phyloP scores from a whole-genome alignment of 1,140 invertebrate genomes.

The Doryteuthis pealeii region DNA sequence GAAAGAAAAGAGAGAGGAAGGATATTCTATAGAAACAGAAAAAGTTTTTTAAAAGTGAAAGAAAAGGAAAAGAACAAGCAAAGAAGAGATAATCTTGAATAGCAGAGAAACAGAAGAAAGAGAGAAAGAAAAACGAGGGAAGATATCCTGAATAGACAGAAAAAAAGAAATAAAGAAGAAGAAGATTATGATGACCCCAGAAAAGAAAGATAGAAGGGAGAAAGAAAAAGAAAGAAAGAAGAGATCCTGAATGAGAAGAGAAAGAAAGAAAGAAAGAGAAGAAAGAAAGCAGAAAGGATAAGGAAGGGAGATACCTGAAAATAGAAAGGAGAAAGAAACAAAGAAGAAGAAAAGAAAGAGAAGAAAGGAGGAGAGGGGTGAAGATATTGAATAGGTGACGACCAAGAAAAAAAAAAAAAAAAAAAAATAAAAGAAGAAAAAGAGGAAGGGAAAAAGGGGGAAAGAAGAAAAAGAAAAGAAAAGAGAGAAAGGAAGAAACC shows the following conservation, averaged over 20 bases:
- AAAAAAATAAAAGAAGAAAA: too few relatives aligned
- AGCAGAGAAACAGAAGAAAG: background rate
- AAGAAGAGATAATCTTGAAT: background rate
- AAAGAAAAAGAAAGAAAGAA: slow-evolving; percentile 1
- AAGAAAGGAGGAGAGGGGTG: slow-evolving; percentile 1
- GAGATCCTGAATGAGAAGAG: background rate
- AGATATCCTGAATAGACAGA: background rate
- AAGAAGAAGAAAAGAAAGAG: background rate
- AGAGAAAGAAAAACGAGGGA: background rate
- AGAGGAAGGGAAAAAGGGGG: too few relatives aligned
- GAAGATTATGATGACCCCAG: background rate
- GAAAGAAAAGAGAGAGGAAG: background rate
- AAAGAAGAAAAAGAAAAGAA: slow-evolving; percentile 9
- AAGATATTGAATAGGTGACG: slow-evolving; percentile 11
- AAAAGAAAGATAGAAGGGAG: background rate
- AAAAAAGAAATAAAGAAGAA: slow-evolving; percentile 9
- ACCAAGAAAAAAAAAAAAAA: too few relatives aligned
- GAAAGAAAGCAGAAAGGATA: background rate
- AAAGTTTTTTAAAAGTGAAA: too few relatives aligned
- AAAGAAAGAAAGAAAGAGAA: background rate
- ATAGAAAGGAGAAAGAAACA: slow-evolving; percentile 5
- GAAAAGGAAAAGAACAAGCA: background rate
- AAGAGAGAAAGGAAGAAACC: slow-evolving; percentile 14
- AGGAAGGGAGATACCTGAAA: too few relatives aligned
- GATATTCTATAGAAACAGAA: background rate